Evolutionary conservation across 1,140 invertebrate genomes (phyloP).

Genomic region (Oryctes rhinoceros): DNA sequence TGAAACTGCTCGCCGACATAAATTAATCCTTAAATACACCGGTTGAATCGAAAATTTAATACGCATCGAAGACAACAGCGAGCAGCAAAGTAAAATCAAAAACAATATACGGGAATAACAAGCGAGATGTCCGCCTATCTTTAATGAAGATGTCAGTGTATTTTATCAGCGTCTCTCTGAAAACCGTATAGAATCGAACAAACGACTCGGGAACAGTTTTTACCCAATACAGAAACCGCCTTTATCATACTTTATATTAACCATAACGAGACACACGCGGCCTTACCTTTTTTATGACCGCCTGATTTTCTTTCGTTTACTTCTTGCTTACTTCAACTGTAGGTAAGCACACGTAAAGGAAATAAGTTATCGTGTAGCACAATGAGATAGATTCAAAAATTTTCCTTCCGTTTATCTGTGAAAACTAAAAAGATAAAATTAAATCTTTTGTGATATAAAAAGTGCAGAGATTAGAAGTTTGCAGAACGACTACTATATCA

Average conservation of each 20-base stretch:
- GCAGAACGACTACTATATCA: too few species aligned
- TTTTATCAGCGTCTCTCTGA: conserved; percentile 39
- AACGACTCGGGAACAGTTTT: conserved; percentile 37
- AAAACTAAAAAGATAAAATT: too few species aligned
- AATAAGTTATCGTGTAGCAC: neutral
- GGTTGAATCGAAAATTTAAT: conserved; percentile 25
- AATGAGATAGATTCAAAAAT: neutral
- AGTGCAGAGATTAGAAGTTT: too few species aligned
- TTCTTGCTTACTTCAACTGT: neutral
- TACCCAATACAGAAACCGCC: conserved; percentile 38
- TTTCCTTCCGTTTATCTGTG: neutral
- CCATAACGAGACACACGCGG: conserved; percentile 35
- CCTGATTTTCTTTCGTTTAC: conserved; percentile 1
- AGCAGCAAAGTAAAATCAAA: conserved; percentile 20
- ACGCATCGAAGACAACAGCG: conserved; percentile 22
- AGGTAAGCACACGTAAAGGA: neutral
- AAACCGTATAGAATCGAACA: conserved; percentile 41
- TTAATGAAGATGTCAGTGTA: conserved; percentile 40
- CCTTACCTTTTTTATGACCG: conserved; percentile 24
- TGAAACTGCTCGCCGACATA: neutral
- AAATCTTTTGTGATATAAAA: too few species aligned
- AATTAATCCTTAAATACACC: conserved; percentile 21
- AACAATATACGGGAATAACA: conserved; percentile 40
- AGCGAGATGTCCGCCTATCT: conserved; percentile 39
- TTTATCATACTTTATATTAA: conserved; percentile 42